These are phyloP conservation scores for Delichon dasypus DNA, from an alignment of 2,797 vertebrate species.

Conservation along the genomic window DNA sequence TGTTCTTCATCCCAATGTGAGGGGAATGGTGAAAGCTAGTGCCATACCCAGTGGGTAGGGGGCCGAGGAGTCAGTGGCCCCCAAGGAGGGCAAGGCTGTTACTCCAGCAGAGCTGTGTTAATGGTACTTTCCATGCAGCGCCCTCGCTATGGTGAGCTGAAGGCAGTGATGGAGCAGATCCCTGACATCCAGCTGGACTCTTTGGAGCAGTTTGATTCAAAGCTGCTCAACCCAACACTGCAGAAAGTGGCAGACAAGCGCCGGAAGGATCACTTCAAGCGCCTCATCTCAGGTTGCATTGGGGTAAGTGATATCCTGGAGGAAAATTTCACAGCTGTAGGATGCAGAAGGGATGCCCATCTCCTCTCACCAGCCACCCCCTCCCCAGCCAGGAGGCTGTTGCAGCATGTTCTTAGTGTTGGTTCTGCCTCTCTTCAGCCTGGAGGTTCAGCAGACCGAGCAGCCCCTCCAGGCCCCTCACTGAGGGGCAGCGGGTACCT, in stretches of 20 bases:
- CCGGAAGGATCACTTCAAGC: slow-evolving; percentile 93
- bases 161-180: slow-evolving; percentile 89
- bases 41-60: not conserved
- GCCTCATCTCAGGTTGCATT: slow-evolving; percentile 90
- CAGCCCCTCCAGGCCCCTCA: not conserved
- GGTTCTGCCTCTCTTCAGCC: not conserved
- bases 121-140: slow-evolving; percentile 73
- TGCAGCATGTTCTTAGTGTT: not conserved
- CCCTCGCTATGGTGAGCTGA: slow-evolving; percentile 87
- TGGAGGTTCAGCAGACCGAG: not conserved
- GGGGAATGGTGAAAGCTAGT: not conserved
- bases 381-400: not conserved
- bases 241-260: slow-evolving; percentile 89
- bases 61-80: not conserved
- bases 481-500: not conserved
- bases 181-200: slow-evolving; percentile 87
- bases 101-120: not conserved
- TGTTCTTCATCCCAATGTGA: not conserved
- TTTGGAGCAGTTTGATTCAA: slow-evolving; percentile 90
- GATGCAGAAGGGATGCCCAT: not conserved
- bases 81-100: not conserved
- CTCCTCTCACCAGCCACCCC: not conserved
- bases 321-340: not conserved
- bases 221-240: slow-evolving; percentile 81
- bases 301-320: slow-evolving; percentile 80